These are phyloP conservation scores for Struthidea cinerea DNA, from an alignment of 2,113 vertebrate genomes.

Conservation along the genomic window DNA sequence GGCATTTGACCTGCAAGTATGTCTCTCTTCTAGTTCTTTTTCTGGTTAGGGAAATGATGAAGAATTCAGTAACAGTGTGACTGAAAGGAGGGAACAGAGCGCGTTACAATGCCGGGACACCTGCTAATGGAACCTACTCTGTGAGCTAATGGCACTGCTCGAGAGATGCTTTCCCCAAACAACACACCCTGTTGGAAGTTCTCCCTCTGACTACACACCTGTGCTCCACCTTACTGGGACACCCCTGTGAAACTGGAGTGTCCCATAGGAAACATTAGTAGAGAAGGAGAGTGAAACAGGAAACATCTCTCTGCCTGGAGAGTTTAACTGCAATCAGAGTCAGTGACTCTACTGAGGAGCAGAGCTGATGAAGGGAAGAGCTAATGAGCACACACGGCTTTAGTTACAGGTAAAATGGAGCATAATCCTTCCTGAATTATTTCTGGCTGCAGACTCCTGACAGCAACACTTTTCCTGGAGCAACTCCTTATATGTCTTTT, in stretches of 20 bases:
- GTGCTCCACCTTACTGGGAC: neutral
- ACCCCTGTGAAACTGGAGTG: neutral
- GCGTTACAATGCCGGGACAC: accelerated
- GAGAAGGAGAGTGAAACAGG: neutral
- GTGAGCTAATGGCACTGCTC: neutral
- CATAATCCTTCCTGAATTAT: neutral
- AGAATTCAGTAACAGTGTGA: neutral
- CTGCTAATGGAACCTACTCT: neutral
- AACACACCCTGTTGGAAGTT: neutral
- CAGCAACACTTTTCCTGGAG: neutral
- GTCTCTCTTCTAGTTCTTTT: neutral
- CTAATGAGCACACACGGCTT: neutral
- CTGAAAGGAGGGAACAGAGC: neutral
- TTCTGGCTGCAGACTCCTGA: neutral
- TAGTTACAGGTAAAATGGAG: neutral
- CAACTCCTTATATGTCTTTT: neutral
- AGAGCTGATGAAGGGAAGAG: neutral
- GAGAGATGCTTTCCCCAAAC: neutral
- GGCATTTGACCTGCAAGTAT: neutral
- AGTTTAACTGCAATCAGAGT: neutral
- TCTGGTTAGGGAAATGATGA: neutral
- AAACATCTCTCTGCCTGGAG: neutral
- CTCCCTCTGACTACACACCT: neutral
- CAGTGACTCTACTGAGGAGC: neutral
- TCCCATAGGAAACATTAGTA: neutral